Evolutionary conservation across 1,140 invertebrate genomes (phyloP).

Genomic region (Rhopalosiphum maidis): DNA sequence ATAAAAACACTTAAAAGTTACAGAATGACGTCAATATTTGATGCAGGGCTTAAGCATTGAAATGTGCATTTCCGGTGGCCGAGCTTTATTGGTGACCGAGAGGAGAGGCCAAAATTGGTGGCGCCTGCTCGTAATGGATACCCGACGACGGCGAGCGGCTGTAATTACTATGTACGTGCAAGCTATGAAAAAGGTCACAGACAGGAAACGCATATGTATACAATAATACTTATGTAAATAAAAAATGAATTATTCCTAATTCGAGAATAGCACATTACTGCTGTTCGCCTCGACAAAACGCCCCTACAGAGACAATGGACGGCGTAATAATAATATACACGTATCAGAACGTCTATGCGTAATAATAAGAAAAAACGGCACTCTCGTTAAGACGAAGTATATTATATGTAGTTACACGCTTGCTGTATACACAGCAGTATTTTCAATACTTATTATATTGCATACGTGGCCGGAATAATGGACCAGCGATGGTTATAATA

Average conservation of each 20-base stretch:
- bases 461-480: neutral
- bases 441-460: neutral
- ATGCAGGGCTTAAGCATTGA: neutral
- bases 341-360: neutral
- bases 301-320: constrained; percentile 38
- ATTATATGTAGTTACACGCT: neutral
- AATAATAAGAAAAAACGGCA: neutral
- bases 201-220: constrained; percentile 35
- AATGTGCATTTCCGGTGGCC: constrained; percentile 41
- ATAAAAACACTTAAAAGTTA: neutral
- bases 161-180: constrained; percentile 14
- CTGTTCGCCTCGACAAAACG: constrained; percentile 8
- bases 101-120: neutral
- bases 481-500: neutral
- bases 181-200: constrained; percentile 29
- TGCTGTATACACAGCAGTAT: neutral
- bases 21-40: too few species aligned
- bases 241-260: neutral
- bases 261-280: constrained; percentile 9
- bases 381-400: neutral
- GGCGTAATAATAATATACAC: neutral
- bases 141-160: neutral
- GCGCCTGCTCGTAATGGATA: neutral
- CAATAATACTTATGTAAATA: constrained; percentile 33
- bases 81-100: neutral